These are phyloP conservation scores for Rhaphigaster nebulosa DNA, from an alignment of 2,888 invertebrate genomes.

Conservation along the genomic window DNA sequence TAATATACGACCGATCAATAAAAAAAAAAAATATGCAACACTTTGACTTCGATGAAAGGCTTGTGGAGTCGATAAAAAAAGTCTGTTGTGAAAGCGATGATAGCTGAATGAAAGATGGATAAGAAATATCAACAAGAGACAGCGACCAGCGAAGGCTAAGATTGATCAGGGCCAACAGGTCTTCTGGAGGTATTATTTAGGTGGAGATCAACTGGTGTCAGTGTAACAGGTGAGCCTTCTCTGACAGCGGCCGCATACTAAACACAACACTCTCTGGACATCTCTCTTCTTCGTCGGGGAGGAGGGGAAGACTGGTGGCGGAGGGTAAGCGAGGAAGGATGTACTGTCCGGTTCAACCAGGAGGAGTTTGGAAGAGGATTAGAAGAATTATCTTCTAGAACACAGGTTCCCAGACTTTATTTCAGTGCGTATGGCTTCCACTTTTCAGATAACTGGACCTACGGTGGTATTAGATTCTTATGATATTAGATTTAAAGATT, in stretches of 20 bases:
- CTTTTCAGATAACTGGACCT: no score
- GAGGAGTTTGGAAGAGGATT: background rate
- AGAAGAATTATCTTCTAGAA: background rate
- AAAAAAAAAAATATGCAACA: background rate
- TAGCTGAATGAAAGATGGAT: constrained; percentile 4
- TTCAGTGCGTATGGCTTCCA: no score
- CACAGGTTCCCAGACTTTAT: no score
- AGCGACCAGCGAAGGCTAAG: background rate
- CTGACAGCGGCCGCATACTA: constrained; percentile 37
- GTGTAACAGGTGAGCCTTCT: constrained; percentile 51
- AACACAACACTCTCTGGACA: constrained; percentile 43
- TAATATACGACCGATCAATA: no score
- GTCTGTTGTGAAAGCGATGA: background rate
- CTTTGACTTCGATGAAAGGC: background rate
- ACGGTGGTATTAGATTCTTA: no score
- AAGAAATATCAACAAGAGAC: constrained; percentile 6
- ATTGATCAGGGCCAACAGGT: constrained; percentile 44
- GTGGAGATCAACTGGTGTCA: constrained; percentile 42
- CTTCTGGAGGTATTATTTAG: constrained; percentile 51
- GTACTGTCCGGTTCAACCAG: background rate
- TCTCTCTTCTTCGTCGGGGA: background rate
- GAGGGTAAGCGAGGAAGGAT: background rate
- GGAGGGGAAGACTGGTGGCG: background rate
- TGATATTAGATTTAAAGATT: no score
- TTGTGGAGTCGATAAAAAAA: background rate